Conservation (phyloP, 2,797 vertebrate species). For the Enteromius viviparus region DNA sequence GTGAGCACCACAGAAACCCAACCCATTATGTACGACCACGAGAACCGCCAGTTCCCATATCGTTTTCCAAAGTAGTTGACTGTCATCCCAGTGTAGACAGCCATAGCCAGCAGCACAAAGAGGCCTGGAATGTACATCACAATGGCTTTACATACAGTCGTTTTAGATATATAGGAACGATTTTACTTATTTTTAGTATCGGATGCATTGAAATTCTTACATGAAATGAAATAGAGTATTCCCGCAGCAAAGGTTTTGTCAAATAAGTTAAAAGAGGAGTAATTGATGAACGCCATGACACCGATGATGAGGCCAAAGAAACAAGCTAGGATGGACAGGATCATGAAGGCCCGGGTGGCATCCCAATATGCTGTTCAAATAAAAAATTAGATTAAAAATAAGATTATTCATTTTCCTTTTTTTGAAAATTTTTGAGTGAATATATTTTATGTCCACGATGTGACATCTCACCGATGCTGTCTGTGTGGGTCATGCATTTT, state of each 20-base stretch:
- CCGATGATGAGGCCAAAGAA: conserved; percentile 82
- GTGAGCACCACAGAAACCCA: conserved; percentile 85
- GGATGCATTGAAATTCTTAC: conserved; percentile 64
- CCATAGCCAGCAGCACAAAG: conserved; percentile 86
- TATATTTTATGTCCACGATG: not conserved
- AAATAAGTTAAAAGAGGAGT: conserved; percentile 79
- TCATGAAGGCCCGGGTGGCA: conserved; percentile 84
- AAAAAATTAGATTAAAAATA: too few species aligned
- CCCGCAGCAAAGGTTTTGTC: conserved; percentile 85
- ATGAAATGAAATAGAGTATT: conserved; percentile 85
- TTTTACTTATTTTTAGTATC: not conserved
- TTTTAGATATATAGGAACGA: not conserved
- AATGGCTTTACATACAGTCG: not conserved
- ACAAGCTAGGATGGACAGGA: conserved; percentile 81
- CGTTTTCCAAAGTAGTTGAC: conserved; percentile 84
- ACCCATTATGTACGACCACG: conserved; percentile 85
- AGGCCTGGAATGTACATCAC: conserved; percentile 68
- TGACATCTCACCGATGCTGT: conserved; percentile 62
- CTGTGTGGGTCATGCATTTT: conserved; percentile 83
- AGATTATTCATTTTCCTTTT: not conserved
- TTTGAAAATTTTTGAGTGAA: not conserved
- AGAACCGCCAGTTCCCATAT: conserved; percentile 83
- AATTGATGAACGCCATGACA: conserved; percentile 84
- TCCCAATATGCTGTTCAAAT: conserved; percentile 80
- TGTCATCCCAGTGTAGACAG: conserved; percentile 82